Evolutionary conservation across 2,113 vertebrate species (phyloP).

Genomic region (Aviceda subcristata): DNA sequence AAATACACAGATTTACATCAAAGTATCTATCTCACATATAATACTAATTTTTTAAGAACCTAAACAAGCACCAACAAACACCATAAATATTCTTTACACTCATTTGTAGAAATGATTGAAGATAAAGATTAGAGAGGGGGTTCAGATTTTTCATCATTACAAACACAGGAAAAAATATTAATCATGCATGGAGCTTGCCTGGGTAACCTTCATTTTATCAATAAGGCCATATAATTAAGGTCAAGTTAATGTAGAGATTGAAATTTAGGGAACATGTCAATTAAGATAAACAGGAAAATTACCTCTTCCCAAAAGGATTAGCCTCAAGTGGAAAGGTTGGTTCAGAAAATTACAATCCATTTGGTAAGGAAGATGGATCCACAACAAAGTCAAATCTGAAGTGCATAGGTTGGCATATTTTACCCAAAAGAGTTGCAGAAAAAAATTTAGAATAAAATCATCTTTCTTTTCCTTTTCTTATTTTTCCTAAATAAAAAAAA

Average conservation of each 20-base stretch:
- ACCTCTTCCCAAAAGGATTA: slow-evolving; percentile 54
- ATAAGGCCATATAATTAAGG: slow-evolving; percentile 38
- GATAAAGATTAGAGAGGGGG: neutral
- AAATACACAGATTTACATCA: neutral
- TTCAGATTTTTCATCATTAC: neutral
- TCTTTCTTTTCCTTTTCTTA: neutral
- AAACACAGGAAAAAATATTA: slow-evolving; percentile 9
- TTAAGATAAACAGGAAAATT: slow-evolving; percentile 61
- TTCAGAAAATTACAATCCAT: slow-evolving; percentile 33
- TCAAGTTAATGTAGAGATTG: slow-evolving; percentile 40
- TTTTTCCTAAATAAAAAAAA: neutral
- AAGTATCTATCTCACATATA: neutral
- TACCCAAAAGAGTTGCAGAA: neutral
- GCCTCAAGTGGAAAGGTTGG: slow-evolving; percentile 31
- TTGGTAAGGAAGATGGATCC: neutral
- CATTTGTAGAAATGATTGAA: neutral
- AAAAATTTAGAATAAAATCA: neutral
- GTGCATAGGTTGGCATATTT: neutral
- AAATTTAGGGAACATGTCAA: slow-evolving; percentile 42
- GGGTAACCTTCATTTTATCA: slow-evolving; percentile 38
- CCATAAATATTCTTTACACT: neutral
- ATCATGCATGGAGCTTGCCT: neutral
- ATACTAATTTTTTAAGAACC: neutral
- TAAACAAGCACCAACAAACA: neutral
- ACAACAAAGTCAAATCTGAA: neutral